A percentile compares a stretch with the other conserved stretches of the same genome.
Evolutionary conservation across 2,888 invertebrate species (phyloP).

Genomic region (Drosophila prolongata): DNA sequence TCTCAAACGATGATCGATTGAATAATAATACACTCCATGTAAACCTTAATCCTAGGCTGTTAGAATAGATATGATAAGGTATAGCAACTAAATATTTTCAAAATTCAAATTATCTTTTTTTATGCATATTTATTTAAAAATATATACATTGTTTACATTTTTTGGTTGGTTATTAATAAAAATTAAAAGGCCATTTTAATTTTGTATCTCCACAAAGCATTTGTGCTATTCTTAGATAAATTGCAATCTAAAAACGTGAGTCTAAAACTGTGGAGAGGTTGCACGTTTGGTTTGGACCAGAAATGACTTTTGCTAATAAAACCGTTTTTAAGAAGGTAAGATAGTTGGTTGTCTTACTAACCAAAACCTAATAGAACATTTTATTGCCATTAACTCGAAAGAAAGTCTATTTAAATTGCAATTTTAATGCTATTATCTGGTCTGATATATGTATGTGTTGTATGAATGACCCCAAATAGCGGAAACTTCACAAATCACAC

Average conservation of each 20-base stretch:
- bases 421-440: background rate
- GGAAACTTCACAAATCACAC: constrained; percentile 56
- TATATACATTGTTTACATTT: too few relatives aligned
- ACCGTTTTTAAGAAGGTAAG: too few relatives aligned
- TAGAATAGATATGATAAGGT: background rate
- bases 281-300: background rate
- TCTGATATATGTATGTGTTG: background rate
- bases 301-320: background rate
- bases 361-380: too few relatives aligned
- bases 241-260: constrained; percentile 13
- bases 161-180: too few relatives aligned
- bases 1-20: background rate
- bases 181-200: background rate
- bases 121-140: background rate
- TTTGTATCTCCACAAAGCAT: background rate
- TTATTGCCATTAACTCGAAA: background rate
- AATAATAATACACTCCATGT: background rate
- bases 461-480: constrained; percentile 43
- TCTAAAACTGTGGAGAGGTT: background rate
- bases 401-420: background rate
- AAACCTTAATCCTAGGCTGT: background rate
- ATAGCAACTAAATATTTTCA: too few relatives aligned
- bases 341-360: too few relatives aligned
- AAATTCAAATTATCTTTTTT: background rate
- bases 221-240: constrained; percentile 8